phyloP scores from a whole-genome alignment of 1,140 invertebrate genomes.

The Megalopta genalis region DNA sequence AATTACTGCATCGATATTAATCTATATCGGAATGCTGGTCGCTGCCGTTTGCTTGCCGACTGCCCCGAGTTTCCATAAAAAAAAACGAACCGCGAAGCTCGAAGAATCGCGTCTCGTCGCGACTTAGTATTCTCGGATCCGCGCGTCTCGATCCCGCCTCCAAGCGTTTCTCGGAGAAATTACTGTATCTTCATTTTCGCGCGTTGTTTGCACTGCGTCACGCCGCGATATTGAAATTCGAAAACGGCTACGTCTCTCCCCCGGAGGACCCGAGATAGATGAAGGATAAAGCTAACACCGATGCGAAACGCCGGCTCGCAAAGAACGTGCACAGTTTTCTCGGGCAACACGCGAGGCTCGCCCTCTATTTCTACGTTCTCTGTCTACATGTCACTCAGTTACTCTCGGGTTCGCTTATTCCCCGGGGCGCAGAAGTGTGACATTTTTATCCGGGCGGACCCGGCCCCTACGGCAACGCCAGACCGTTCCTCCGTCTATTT shows the following conservation, averaged over 20 bases:
- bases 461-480: constrained; percentile 55
- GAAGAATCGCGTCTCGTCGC: too few relatives aligned
- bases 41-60: too few relatives aligned
- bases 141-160: too few relatives aligned
- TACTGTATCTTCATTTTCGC: too few relatives aligned
- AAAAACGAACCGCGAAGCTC: too few relatives aligned
- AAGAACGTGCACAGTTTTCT: constrained; percentile 57
- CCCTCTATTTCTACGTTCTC: constrained; percentile 46
- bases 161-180: too few relatives aligned
- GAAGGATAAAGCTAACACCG: constrained; percentile 56
- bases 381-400: constrained; percentile 58
- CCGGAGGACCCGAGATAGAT: constrained; percentile 52
- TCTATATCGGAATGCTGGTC: too few relatives aligned
- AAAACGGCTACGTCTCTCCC: constrained; percentile 18
- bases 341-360: constrained; percentile 30
- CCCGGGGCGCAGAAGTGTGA: constrained; percentile 62
- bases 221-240: too few relatives aligned
- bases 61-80: too few relatives aligned
- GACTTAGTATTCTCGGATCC: too few relatives aligned
- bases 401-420: constrained; percentile 58
- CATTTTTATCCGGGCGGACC: constrained; percentile 61
- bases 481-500: constrained; percentile 45
- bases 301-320: constrained; percentile 35
- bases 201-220: too few relatives aligned
- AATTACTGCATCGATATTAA: too few relatives aligned